phyloP scores from a whole-genome alignment of 2,797 vertebrate species.

The Siniperca scherzeri region DNA sequence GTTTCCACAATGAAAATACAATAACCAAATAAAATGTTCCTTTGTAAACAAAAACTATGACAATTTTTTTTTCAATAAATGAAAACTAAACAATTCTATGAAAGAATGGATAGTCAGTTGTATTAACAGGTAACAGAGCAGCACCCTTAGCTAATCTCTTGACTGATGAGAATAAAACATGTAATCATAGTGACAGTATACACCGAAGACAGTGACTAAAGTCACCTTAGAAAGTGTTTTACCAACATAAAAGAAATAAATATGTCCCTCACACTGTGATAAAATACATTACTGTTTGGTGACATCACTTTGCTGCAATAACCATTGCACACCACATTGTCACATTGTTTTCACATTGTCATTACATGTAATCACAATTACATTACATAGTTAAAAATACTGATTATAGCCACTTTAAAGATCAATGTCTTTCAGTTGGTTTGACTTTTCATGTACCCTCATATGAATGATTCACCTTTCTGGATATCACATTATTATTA shows the following conservation, averaged over 20 bases:
- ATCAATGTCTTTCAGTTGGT: not conserved
- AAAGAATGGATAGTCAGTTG: not conserved
- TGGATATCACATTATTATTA: not conserved
- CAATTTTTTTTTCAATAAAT: not conserved
- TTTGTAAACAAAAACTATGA: not conserved
- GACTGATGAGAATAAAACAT: not conserved
- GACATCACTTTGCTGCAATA: not conserved
- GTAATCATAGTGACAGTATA: not conserved
- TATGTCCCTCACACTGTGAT: not conserved
- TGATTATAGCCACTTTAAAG: not conserved
- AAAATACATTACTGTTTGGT: not conserved
- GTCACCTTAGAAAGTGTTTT: not conserved
- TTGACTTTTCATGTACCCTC: not conserved
- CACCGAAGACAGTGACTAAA: not conserved
- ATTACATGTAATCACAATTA: not conserved
- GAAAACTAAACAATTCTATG: not conserved
- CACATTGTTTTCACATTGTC: not conserved
- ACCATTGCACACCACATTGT: not conserved
- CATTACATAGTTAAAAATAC: not conserved
- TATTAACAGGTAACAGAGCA: not conserved
- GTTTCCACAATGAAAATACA: not conserved
- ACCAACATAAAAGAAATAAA: not conserved
- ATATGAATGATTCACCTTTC: slow-evolving; percentile 7
- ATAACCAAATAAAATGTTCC: too few species aligned
- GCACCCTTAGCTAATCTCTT: not conserved